A percentile compares a stretch with the other conserved stretches of the same genome.
phyloP scores from a whole-genome alignment of 37 sponge, comb jelly and placozoan genomes.

The Haliclona indistincta region DNA sequence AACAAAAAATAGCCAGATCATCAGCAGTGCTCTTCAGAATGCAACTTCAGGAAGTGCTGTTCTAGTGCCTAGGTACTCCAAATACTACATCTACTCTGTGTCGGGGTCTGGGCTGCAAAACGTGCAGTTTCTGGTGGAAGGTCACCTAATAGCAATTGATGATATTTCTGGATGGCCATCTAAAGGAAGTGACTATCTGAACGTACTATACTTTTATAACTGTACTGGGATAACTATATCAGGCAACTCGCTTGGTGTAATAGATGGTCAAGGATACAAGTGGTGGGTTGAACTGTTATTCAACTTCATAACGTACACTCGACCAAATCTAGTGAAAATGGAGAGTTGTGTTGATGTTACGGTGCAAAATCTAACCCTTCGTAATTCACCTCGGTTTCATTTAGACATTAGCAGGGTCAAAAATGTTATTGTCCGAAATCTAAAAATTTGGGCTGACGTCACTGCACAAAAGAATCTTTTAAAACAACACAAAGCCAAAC shows the following conservation, averaged over 20 bases:
- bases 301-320: not conserved
- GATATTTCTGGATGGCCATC: constrained; percentile 37
- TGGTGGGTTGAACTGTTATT: constrained; percentile 27
- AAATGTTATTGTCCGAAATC: constrained; percentile 11
- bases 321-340: constrained; percentile 24
- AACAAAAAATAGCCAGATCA: constrained; percentile 2
- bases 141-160: constrained; percentile 2
- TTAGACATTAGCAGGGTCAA: not conserved
- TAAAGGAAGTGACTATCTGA: not conserved
- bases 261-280: constrained; percentile 38
- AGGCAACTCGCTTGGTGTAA: constrained; percentile 3
- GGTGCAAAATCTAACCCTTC: not conserved
- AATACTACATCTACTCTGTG: constrained; percentile 19
- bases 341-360: not conserved
- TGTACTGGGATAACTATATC: constrained; percentile 14
- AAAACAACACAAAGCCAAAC: not conserved
- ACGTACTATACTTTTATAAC: constrained; percentile 5
- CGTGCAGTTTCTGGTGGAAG: constrained; percentile 20
- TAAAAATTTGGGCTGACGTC: constrained; percentile 22
- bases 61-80: constrained; percentile 6
- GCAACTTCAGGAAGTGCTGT: constrained; percentile 15
- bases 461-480: constrained; percentile 5
- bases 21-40: constrained; percentile 9
- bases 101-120: not conserved
- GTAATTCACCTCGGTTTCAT: constrained; percentile 33